Evolutionary conservation across 2,888 invertebrate species (phyloP).

Genomic region (Coleophora flavipennella): DNA sequence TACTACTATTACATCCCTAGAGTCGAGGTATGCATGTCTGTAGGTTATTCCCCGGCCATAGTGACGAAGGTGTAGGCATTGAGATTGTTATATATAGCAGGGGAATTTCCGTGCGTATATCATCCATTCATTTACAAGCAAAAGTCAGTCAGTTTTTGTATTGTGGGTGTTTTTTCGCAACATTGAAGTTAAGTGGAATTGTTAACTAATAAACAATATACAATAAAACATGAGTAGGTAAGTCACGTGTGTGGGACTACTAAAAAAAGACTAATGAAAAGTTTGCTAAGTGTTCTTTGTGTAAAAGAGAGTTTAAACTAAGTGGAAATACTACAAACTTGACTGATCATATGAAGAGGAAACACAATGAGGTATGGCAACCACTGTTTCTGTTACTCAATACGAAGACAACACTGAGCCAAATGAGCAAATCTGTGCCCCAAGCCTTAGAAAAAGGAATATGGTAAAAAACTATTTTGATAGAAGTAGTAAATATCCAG

Average conservation of each 20-base stretch:
- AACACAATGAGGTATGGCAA: constrained; percentile 1
- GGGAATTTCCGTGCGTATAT: not conserved
- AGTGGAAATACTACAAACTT: constrained; percentile 3
- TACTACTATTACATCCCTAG: too few species aligned
- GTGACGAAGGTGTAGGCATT: not conserved
- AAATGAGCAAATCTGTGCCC: constrained; percentile 1
- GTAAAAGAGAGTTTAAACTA: constrained; percentile 3
- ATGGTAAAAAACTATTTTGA: not conserved
- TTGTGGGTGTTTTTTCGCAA: constrained; percentile 1
- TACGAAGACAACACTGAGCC: not conserved
- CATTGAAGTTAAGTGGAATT: not conserved
- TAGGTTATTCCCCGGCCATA: too few species aligned
- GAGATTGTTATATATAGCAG: not conserved
- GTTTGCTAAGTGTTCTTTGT: constrained; percentile 4
- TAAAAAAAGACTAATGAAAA: constrained; percentile 5
- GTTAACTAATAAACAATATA: not conserved
- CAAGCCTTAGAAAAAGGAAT: constrained; percentile 3
- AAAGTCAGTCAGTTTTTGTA: constrained; percentile 3
- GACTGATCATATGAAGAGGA: not conserved
- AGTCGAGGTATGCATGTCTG: too few species aligned
- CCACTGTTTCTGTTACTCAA: constrained; percentile 4
- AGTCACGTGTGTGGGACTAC: constrained; percentile 4
- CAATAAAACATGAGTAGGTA: not conserved
- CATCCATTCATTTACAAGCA: too few species aligned
- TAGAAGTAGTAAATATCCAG: constrained; percentile 5